Evolutionary conservation across 2,113 vertebrate species (phyloP).

Genomic region (Epinephelus fuscoguttatus): DNA sequence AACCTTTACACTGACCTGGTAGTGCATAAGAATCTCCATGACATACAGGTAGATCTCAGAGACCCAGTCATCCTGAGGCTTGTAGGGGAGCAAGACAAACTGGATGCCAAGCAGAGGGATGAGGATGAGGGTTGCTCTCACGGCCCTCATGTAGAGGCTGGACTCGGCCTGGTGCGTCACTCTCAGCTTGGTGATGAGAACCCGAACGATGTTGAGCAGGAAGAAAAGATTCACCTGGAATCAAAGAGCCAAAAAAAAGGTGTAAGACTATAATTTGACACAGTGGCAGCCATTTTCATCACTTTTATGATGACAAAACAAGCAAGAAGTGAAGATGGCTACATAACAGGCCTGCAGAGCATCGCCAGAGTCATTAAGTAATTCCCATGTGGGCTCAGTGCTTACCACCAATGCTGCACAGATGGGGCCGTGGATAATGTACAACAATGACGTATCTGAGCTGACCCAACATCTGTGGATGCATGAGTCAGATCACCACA

Average conservation of each 20-base stretch:
- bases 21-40: constrained; percentile 95
- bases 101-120: constrained; percentile 97
- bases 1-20: constrained; percentile 86
- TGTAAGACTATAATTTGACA: neutral
- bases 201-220: constrained; percentile 95
- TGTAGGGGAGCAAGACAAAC: constrained; percentile 92
- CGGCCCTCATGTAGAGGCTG: constrained; percentile 97
- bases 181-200: constrained; percentile 96
- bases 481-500: neutral
- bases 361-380: too few relatives aligned
- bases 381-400: neutral
- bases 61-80: constrained; percentile 86
- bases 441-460: constrained; percentile 93
- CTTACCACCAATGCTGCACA: constrained; percentile 94
- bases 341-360: too few relatives aligned
- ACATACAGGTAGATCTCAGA: constrained; percentile 92
- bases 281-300: too few relatives aligned
- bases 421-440: constrained; percentile 96
- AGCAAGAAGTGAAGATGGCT: neutral
- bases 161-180: constrained; percentile 97
- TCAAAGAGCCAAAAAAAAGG: neutral
- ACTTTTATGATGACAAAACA: neutral
- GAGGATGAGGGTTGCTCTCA: constrained; percentile 95
- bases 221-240: constrained; percentile 96
- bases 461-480: constrained; percentile 94